Evolutionary conservation across 2,797 vertebrate genomes (phyloP), one percentile per base, ranked within the genome.

Genomic region (Eulemur albifrons): DNA sequence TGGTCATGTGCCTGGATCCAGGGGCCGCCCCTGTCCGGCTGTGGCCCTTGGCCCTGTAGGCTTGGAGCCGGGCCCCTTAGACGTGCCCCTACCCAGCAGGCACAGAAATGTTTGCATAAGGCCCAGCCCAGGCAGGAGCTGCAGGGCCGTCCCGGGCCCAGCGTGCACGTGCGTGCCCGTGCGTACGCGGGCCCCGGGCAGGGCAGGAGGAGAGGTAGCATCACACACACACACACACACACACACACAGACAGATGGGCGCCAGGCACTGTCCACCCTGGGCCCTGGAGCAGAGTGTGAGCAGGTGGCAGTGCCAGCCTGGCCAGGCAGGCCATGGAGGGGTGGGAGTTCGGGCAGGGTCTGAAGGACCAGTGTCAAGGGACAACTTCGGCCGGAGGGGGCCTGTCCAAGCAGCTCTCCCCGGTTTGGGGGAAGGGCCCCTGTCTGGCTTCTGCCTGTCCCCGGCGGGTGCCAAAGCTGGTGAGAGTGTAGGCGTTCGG

Each of bases 31-130:
- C 93, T 72, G 27, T 82, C 82, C 14, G 50, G 92, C 95, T 86
- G 75, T 94, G 95, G 96, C 86, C 94, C 97, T 92, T 23, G 15
- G 63, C 90, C 73, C 90, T 14, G 9, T 50, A 69, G 89, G 93
- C 90, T 84, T 82, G 73, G 70, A 82, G 81, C 88, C 10, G 11
- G 88, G 93, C 80, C 90, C 93, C 94, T 95, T 90, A 63, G 59
- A 61, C 0, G 32, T 54, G 93, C 93, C 87, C 97, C 93, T 95
- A 67, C 96, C 97, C 95, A 43, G 95, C 97, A 97, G 97, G 97
- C 98, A 97, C 97, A 95, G 94, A 95, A 98, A 97, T 96, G 97
- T 97, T 98, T 98, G 98, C 98, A 98, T 98, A 98, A 97, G 89
- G 94, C 96, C 97, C 95, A 79, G 94, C 97, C 96, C 91, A 70